phyloP scores from a whole-genome alignment of 35 echinoderm and acorn worm genomes.

The Ophioderma brevispina region DNA sequence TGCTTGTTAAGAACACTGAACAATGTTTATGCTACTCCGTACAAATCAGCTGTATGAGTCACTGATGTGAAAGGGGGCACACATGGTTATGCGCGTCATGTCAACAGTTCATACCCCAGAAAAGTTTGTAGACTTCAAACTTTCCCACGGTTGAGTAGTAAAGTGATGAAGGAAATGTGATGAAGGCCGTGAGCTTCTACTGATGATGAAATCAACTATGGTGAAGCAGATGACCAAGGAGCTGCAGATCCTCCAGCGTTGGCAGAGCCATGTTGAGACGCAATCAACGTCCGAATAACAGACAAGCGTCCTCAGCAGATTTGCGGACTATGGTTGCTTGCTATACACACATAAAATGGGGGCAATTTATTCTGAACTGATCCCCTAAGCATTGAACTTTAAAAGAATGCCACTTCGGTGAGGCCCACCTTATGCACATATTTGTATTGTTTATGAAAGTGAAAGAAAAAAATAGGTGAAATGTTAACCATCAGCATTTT shows the following conservation, averaged over 20 bases:
- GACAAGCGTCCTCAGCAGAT: neutral
- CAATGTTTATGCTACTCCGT: neutral
- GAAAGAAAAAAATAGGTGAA: too few relatives aligned
- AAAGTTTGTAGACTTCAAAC: conserved; percentile 48
- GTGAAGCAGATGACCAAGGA: neutral
- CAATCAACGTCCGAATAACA: neutral
- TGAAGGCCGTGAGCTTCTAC: neutral
- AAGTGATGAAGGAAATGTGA: neutral
- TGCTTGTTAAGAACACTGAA: conserved; percentile 62
- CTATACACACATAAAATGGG: conserved; percentile 47
- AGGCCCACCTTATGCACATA: too few relatives aligned
- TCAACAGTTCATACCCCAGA: conserved; percentile 18
- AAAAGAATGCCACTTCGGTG: conserved; percentile 38
- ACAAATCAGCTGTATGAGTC: neutral
- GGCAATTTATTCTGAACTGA: conserved; percentile 29
- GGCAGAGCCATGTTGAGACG: neutral
- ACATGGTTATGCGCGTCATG: neutral
- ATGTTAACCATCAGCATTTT: too few relatives aligned
- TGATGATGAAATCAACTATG: neutral
- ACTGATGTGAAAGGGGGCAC: neutral
- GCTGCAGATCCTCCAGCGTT: neutral
- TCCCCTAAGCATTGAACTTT: conserved; percentile 30
- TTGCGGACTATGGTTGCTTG: conserved; percentile 17
- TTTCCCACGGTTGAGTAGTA: too few relatives aligned
- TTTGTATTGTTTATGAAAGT: too few relatives aligned